Conservation (phyloP, 37 sponge, comb jelly and placozoan genomes). For the Aplysina aerophoba region DNA sequence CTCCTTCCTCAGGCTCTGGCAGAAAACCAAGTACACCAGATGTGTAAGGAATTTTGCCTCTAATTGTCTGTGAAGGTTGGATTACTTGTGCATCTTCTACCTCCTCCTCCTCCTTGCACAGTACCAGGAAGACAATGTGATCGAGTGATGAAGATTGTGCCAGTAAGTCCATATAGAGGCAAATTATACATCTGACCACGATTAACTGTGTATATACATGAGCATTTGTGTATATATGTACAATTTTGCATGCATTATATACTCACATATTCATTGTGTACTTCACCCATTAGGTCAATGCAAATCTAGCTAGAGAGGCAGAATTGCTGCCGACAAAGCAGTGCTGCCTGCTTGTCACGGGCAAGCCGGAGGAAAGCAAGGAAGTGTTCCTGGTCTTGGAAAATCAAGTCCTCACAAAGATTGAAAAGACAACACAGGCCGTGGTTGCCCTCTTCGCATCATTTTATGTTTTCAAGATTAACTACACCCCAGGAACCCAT, state of each 20-base stretch:
- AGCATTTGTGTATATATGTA: background rate
- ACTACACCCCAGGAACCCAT: background rate
- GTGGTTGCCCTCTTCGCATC: slow-evolving; percentile 6
- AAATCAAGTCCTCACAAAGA: background rate
- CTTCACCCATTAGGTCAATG: background rate
- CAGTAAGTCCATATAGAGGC: background rate
- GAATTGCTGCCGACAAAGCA: background rate
- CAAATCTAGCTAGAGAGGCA: background rate
- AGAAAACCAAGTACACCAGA: too few relatives aligned
- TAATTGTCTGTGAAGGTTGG: too few relatives aligned
- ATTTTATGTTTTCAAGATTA: slow-evolving; percentile 3
- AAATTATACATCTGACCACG: background rate
- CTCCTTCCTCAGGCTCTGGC: too few relatives aligned
- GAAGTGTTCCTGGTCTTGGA: slow-evolving; percentile 15
- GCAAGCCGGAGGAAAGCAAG: background rate
- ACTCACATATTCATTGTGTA: background rate
- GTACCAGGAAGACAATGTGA: background rate
- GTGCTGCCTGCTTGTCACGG: background rate
- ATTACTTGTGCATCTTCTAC: background rate
- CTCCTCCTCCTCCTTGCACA: background rate
- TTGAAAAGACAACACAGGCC: slow-evolving; percentile 8
- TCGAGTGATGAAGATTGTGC: background rate
- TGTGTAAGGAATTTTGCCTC: too few relatives aligned
- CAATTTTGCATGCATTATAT: background rate
- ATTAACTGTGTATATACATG: background rate